These are phyloP conservation scores for Listronotus bonariensis DNA, from an alignment of 1,140 invertebrate genomes.

Conservation along the genomic window DNA sequence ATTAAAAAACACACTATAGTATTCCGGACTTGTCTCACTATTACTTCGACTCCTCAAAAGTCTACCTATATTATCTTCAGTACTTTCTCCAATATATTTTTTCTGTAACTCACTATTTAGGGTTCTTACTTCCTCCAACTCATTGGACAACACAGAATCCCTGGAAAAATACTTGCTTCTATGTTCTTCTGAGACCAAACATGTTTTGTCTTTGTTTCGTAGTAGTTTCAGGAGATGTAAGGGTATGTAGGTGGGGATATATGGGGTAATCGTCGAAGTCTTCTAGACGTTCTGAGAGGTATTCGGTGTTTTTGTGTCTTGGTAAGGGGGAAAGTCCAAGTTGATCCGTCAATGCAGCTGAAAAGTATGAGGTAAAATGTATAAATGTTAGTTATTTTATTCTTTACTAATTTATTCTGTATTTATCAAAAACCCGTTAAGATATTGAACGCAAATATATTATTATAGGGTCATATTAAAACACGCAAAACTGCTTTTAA, in stretches of 20 bases:
- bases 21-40: slow-evolving; percentile 37
- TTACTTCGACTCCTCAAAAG: slow-evolving; percentile 10
- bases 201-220: background rate
- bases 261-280: slow-evolving; percentile 26
- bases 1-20: slow-evolving; percentile 48
- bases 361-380: background rate
- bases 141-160: slow-evolving; percentile 46
- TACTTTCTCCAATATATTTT: slow-evolving; percentile 40
- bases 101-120: slow-evolving; percentile 44
- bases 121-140: slow-evolving; percentile 50
- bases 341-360: slow-evolving; percentile 31
- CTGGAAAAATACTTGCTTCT: slow-evolving; percentile 46
- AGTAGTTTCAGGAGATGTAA: background rate
- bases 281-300: slow-evolving; percentile 25
- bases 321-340: slow-evolving; percentile 44
- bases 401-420: too few relatives aligned
- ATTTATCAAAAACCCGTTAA: too few relatives aligned
- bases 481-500: too few relatives aligned
- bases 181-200: background rate
- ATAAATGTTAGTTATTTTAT: too few relatives aligned
- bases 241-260: slow-evolving; percentile 5
- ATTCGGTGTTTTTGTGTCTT: slow-evolving; percentile 43
- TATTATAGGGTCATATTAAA: too few relatives aligned
- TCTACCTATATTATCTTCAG: slow-evolving; percentile 20
- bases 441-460: too few relatives aligned